phyloP scores from a whole-genome alignment of 2,888 invertebrate species.

The Enchytraeus crypticus region DNA sequence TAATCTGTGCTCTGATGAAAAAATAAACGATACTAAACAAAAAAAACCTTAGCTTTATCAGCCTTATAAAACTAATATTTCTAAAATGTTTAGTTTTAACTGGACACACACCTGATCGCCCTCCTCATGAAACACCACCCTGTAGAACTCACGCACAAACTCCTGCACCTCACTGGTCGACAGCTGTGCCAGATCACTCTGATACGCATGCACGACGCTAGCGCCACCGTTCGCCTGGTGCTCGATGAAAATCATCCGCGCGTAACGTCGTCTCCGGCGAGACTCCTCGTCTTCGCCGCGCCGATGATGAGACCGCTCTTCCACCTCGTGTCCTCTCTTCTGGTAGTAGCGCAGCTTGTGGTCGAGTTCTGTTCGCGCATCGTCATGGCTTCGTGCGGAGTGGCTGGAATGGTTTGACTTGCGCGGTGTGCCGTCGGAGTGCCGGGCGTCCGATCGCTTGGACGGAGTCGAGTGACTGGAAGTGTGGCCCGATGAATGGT shows the following conservation, averaged over 20 bases:
- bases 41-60: too few species aligned
- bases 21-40: too few species aligned
- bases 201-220: constrained; percentile 77
- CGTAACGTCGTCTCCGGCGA: background rate
- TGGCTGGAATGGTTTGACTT: too few species aligned
- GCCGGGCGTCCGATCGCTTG: too few species aligned
- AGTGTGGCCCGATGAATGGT: too few species aligned
- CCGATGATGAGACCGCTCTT: background rate
- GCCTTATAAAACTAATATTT: too few species aligned
- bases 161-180: constrained; percentile 63
- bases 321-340: background rate
- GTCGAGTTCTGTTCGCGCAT: background rate
- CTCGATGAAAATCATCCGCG: constrained; percentile 3
- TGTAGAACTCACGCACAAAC: constrained; percentile 77
- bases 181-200: constrained; percentile 70
- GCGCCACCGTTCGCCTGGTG: constrained; percentile 57
- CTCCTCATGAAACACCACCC: constrained; percentile 58
- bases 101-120: constrained; percentile 66
- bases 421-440: too few species aligned
- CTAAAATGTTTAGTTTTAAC: too few species aligned
- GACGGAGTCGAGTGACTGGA: too few species aligned
- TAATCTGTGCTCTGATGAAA: too few species aligned
- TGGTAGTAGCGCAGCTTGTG: background rate
- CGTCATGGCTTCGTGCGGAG: background rate
- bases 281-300: background rate